Evolutionary conservation across 2,797 vertebrate genomes (phyloP).

Genomic region (Dermochelys coriacea): DNA sequence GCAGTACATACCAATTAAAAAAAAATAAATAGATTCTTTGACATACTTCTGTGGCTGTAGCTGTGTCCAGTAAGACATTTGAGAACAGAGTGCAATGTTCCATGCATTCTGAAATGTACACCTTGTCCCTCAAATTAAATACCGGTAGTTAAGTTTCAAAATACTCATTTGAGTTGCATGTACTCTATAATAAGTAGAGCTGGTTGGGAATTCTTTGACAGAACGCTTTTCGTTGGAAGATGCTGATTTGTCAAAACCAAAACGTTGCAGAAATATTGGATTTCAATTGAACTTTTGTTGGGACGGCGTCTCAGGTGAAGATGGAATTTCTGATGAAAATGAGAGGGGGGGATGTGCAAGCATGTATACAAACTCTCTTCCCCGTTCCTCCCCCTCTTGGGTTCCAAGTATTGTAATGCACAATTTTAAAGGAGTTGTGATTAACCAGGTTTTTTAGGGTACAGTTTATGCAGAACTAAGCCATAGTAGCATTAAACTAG

Average conservation of each 20-base stretch:
- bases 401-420: background rate
- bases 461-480: background rate
- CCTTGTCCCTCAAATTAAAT: background rate
- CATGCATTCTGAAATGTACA: background rate
- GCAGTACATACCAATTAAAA: background rate
- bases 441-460: background rate
- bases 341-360: background rate
- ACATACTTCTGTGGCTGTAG: background rate
- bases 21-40: background rate
- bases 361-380: background rate
- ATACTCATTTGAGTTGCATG: background rate
- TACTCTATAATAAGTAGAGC: background rate
- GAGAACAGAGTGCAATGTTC: background rate
- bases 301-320: background rate
- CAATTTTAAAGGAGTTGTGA: background rate
- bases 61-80: background rate
- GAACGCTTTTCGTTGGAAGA: background rate
- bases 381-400: background rate
- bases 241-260: background rate
- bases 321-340: background rate
- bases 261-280: background rate
- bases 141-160: background rate
- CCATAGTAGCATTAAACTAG: background rate
- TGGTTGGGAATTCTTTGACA: background rate
- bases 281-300: background rate